Evolutionary conservation across 1,140 invertebrate genomes (phyloP).

Genomic region (Hestina assimilis): DNA sequence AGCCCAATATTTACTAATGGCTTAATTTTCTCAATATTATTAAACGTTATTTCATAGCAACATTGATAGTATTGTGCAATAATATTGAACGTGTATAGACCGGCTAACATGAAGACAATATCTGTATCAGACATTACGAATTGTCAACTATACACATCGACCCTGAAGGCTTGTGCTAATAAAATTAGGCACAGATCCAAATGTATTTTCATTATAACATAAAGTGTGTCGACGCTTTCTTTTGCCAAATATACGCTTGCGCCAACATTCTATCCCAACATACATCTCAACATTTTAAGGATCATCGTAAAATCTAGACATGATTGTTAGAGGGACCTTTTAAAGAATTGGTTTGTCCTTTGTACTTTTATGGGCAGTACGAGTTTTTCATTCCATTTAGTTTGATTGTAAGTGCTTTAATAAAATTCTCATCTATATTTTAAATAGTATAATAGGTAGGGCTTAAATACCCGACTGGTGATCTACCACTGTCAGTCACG

Average conservation of each 20-base stretch:
- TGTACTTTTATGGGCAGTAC: neutral
- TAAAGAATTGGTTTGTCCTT: slow-evolving; percentile 12
- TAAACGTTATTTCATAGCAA: too few species aligned
- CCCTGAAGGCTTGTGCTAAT: slow-evolving; percentile 31
- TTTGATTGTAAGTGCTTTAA: too few species aligned
- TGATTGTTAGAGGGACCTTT: neutral
- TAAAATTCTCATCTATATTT: too few species aligned
- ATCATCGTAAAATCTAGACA: slow-evolving; percentile 1
- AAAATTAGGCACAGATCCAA: slow-evolving; percentile 48
- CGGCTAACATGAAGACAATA: neutral
- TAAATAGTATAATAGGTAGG: too few species aligned
- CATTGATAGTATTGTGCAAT: too few species aligned
- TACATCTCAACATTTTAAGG: slow-evolving; percentile 15
- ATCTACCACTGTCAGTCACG: too few species aligned
- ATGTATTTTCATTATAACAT: slow-evolving; percentile 43
- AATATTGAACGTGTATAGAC: neutral
- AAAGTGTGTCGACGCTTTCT: slow-evolving; percentile 30
- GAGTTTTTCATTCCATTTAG: too few species aligned
- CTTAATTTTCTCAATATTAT: too few species aligned
- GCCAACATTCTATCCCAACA: slow-evolving; percentile 12
- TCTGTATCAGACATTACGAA: slow-evolving; percentile 6
- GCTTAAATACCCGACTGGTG: too few species aligned
- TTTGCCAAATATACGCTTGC: slow-evolving; percentile 29
- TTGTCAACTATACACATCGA: slow-evolving; percentile 20
- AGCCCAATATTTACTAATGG: too few species aligned